phyloP scores from a whole-genome alignment of 1,140 invertebrate species.

The Leptopilina clavipes region DNA sequence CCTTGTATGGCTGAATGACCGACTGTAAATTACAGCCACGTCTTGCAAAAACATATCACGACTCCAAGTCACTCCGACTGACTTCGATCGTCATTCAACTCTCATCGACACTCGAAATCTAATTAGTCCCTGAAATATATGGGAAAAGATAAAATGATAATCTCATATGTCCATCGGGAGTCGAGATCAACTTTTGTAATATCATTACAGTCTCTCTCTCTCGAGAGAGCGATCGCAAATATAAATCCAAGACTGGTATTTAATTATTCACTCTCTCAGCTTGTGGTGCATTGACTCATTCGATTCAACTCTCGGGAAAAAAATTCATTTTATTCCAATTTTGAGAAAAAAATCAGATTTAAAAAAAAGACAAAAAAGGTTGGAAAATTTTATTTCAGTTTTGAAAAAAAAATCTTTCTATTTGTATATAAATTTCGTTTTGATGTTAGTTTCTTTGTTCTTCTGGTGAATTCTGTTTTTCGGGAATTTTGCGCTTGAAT shows the following conservation, averaged over 20 bases:
- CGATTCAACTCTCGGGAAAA: background rate
- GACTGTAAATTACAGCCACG: constrained; percentile 74
- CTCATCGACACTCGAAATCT: constrained; percentile 69
- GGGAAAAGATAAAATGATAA: constrained; percentile 55
- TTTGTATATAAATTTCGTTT: no score
- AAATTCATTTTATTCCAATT: no score
- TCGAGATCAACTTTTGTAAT: background rate
- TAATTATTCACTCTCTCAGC: constrained; percentile 31
- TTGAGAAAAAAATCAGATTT: no score
- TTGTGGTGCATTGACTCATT: constrained; percentile 30
- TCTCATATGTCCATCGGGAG: constrained; percentile 7
- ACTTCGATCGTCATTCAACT: constrained; percentile 63
- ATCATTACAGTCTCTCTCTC: background rate
- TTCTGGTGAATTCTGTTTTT: constrained; percentile 12
- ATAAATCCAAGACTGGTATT: background rate
- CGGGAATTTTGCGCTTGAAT: background rate
- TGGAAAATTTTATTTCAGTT: no score
- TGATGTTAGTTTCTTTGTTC: background rate
- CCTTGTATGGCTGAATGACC: constrained; percentile 73
- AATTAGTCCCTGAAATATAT: constrained; percentile 53
- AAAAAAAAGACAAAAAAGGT: no score
- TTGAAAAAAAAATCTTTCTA: no score
- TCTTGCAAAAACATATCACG: constrained; percentile 64
- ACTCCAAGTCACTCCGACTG: constrained; percentile 59
- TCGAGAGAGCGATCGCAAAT: no score